Evolutionary conservation across 2,113 vertebrate species (phyloP).

Genomic region (Vidua macroura): DNA sequence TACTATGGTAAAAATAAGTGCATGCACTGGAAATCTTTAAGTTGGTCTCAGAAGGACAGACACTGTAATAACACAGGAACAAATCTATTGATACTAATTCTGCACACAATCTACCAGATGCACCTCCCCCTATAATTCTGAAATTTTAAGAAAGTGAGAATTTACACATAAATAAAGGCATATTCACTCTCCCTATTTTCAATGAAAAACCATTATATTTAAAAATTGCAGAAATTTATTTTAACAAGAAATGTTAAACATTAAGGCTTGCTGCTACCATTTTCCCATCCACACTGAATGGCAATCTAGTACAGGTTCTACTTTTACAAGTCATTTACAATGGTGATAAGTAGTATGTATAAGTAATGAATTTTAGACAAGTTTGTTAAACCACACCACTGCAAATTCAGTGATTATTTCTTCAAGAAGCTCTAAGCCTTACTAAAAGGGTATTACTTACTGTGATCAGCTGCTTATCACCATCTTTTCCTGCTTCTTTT

Average conservation of each 20-base stretch:
- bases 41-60: not conserved
- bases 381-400: not conserved
- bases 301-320: not conserved
- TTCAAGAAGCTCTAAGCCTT: not conserved
- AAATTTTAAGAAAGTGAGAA: not conserved
- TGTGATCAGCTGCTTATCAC: slow-evolving; percentile 82
- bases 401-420: not conserved
- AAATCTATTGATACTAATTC: not conserved
- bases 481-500: slow-evolving; percentile 83
- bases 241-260: not conserved
- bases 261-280: not conserved
- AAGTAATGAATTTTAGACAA: not conserved
- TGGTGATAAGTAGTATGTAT: not conserved
- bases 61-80: not conserved
- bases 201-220: not conserved
- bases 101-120: not conserved
- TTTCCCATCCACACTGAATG: not conserved
- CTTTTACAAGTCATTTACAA: not conserved
- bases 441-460: slow-evolving; percentile 74
- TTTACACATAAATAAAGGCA: not conserved
- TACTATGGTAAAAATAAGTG: not conserved
- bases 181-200: not conserved
- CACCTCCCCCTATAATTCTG: not conserved
- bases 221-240: not conserved
- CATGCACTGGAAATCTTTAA: not conserved